Evolutionary conservation across 2,797 vertebrate species (phyloP), one percentile per base, ranked within the genome.

Genomic region (Urophycis tenuis): DNA sequence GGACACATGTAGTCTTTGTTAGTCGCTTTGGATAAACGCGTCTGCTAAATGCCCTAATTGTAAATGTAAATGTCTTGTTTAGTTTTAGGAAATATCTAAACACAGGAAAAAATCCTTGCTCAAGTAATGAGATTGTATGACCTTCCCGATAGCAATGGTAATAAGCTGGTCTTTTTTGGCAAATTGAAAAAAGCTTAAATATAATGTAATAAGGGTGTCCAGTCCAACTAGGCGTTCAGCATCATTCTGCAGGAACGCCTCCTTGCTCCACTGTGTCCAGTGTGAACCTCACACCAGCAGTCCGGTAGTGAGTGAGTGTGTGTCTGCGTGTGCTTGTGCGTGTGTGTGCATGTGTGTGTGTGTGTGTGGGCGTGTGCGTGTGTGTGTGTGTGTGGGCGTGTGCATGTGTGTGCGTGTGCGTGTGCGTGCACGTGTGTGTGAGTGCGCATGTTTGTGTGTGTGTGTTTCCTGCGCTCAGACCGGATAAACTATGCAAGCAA

Each of bases 401-500:
- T 9, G 22, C 25, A n/a, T 60, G 53, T 60, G 53, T 60, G 53
- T 60, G n/a, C 25, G 53, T 60, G 53, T 25, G 53, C 25, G 53
- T 60, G n/a, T 25, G 53, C 25, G 53, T 60, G 22, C 22, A 19
- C 22, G 17, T 53, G 45, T 53, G 45, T 49, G 17, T 49, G 15
- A 15, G 17, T 49, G 41, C n/a, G n/a, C n/a, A n/a, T 49, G 17
- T 49, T 12, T 39, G 10, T 39, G 36, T 39, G 77, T 49, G 64
- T 74, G 30, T 35, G 72, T 36, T 70, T 30, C 60, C 15, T 30
- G 29, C 74, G 71, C 60, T 75, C 29, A 22, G 70, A 73, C 45
- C 49, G 70, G 74, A 41, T 60, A 29, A 70, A 31, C 73, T 67
- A 74, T 72, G 39, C 73, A 25, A 12, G 53, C 53, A 25, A 60